Percentiles rank a stretch among this genome's conserved stretches.
These are phyloP conservation scores for Nesogale talazaci DNA, from an alignment of 2,113 vertebrate species.

Conservation along the genomic window DNA sequence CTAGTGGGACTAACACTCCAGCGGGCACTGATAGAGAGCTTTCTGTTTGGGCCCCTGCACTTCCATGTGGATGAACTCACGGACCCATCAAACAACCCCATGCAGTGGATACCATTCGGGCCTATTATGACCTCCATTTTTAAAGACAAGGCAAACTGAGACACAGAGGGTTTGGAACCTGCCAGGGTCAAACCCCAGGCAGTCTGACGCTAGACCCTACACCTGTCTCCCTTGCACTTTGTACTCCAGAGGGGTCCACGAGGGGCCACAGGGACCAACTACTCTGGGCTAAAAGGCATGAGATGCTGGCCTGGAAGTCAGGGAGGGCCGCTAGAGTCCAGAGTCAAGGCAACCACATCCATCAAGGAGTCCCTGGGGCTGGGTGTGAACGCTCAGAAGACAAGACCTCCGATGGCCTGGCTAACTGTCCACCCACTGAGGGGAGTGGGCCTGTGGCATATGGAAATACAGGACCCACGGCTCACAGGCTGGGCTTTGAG, in stretches of 20 bases:
- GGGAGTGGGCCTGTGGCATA: not conserved
- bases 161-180: not conserved
- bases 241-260: accelerated
- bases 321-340: not conserved
- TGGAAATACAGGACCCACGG: accelerated
- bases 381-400: not conserved
- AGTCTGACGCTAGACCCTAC: not conserved
- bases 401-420: too few species aligned
- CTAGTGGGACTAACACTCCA: not conserved
- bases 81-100: too few species aligned
- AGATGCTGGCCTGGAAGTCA: too few species aligned
- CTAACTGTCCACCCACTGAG: not conserved
- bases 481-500: not conserved
- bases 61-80: accelerated
- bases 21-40: not conserved
- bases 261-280: not conserved
- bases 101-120: accelerated
- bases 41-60: not conserved
- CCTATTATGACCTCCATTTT: accelerated
- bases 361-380: not conserved
- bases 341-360: not conserved
- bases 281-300: not conserved
- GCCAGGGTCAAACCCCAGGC: not conserved
- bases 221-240: not conserved
- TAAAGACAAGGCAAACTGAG: slow-evolving; percentile 39